A percentile compares a stretch with the other conserved stretches of the same genome.
Evolutionary conservation across 2,797 vertebrate species (phyloP).

Genomic region (Myotis daubentonii): DNA sequence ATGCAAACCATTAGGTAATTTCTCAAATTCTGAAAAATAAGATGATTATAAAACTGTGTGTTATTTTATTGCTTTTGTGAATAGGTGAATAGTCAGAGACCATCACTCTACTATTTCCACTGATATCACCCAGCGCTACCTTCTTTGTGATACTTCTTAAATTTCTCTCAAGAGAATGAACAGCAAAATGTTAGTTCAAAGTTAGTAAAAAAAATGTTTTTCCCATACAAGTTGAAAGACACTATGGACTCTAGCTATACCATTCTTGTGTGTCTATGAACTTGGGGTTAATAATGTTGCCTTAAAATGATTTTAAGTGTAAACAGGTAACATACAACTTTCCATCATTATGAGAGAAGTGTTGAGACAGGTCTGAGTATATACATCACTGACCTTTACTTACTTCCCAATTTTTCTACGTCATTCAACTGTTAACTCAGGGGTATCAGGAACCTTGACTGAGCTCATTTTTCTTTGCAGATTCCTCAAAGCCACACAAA

Average conservation of each 20-base stretch:
- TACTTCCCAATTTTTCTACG: neutral
- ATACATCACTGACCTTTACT: neutral
- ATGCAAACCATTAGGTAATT: neutral
- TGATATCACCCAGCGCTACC: neutral
- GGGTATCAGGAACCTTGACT: neutral
- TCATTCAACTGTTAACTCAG: neutral
- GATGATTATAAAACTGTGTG: neutral
- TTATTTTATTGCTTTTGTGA: slow-evolving; percentile 15
- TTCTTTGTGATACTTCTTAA: slow-evolving; percentile 11
- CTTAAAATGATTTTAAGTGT: neutral
- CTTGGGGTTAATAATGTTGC: neutral
- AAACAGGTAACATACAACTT: slow-evolving; percentile 5
- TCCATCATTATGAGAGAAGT: neutral
- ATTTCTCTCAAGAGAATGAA: neutral
- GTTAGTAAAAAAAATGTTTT: slow-evolving; percentile 2
- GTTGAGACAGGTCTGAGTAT: neutral
- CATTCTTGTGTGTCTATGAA: neutral
- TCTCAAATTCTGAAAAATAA: slow-evolving; percentile 24
- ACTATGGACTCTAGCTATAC: neutral
- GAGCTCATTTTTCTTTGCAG: slow-evolving; percentile 1
- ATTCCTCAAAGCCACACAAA: neutral
- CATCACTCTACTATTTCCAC: neutral
- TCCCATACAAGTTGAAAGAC: neutral
- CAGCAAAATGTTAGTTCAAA: slow-evolving; percentile 1
- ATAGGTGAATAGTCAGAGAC: neutral